A percentile compares a stretch with the other conserved stretches of the same genome.
These are phyloP conservation scores for Circus cinereus DNA, from an alignment of 2,797 vertebrate genomes.

Conservation along the genomic window DNA sequence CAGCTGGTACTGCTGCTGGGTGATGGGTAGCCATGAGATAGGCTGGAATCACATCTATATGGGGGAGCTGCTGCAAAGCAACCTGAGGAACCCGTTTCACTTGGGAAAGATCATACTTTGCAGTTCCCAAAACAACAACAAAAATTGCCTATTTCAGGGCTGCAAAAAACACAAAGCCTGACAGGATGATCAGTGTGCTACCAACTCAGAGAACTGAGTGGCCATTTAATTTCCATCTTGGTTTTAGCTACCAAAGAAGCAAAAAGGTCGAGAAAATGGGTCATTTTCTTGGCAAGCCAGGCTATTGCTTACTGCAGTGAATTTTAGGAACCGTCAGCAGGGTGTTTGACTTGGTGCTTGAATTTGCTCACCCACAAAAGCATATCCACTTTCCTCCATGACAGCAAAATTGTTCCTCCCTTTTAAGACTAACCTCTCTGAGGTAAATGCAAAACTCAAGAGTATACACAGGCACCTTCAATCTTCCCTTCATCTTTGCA, in stretches of 20 bases:
- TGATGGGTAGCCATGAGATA: neutral
- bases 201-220: neutral
- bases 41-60: neutral
- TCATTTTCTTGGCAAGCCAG: neutral
- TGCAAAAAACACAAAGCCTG: neutral
- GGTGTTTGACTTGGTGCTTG: neutral
- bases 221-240: neutral
- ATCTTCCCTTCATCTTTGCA: neutral
- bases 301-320: neutral
- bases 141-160: neutral
- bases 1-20: neutral
- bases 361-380: conserved; percentile 5
- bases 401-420: conserved; percentile 45
- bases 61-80: neutral
- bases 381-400: neutral
- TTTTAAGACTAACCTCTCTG: neutral
- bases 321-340: neutral
- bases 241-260: neutral
- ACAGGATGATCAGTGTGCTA: neutral
- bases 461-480: neutral
- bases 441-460: neutral
- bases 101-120: neutral
- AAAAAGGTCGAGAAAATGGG: neutral
- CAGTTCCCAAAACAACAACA: neutral
- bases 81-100: neutral